Evolutionary conservation across 2,888 invertebrate genomes (phyloP), one percentile per base, ranked within the genome.

Genomic region (Achlya flavicornis): DNA sequence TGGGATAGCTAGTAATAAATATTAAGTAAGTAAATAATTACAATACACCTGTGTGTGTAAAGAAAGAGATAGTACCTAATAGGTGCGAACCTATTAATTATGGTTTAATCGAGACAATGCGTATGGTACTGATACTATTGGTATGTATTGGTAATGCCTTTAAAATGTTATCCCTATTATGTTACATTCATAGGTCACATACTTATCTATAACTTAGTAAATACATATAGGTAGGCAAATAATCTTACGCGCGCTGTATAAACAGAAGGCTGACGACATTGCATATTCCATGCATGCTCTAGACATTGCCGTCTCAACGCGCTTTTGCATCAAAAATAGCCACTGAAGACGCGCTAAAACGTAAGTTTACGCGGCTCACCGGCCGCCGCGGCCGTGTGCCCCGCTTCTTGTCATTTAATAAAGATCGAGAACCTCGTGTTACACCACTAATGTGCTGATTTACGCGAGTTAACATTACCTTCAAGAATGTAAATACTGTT

Each of bases 251-350:
- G 73, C 71, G 69, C 76, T 69, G 79, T 84, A 81, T 83, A 84
- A 84, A 86, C 80, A 85, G 88, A 88, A 87, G 91, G 86, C 88
- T 90, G 89, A 88, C 89, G 90, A 87, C 90, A 93, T 93, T 93
- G 93, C 93, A 93, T 93, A 93, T 93, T 93, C 93, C 89, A 79
- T 92, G 91, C 93, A 92, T 93, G 93, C 91, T 91, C 92, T 92
- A 90, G 93, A 93, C 93, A 92, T 93, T 93, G 93, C 91, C 92
- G 91, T 89, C 91, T 84, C 89, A 89, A 86, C 90, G 87, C 88
- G 89, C 87, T 91, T 91, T 88, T 90, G 92, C 92, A 92, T 92
- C 93, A 93, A 93, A 93, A 93, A 93, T 93, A 93, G 92, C 93
- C 86, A 84, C 89, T 71, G 88, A 92, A 92, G 91, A 91, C 90